Evolutionary conservation across 2,888 invertebrate genomes (phyloP).

Genomic region (Helicoverpa assulta): DNA sequence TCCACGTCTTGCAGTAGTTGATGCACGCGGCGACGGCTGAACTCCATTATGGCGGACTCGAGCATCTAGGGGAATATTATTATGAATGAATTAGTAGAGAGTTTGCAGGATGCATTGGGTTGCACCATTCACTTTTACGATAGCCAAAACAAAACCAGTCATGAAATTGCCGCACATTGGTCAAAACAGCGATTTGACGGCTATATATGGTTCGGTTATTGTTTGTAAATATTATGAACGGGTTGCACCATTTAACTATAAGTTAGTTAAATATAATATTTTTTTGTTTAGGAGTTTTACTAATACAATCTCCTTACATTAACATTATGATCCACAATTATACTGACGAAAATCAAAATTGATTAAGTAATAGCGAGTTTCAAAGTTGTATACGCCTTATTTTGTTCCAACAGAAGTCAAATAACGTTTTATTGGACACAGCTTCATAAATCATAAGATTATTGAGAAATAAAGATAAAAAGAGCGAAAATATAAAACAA

Average conservation of each 20-base stretch:
- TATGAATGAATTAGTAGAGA: not conserved
- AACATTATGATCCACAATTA: too few species aligned
- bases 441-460: not conserved
- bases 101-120: too few species aligned
- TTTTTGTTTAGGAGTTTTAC: too few species aligned
- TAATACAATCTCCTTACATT: too few species aligned
- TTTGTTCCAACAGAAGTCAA: not conserved
- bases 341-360: not conserved
- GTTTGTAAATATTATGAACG: too few species aligned
- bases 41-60: slow-evolving; percentile 79
- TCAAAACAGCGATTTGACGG: too few species aligned
- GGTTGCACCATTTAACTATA: too few species aligned
- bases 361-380: not conserved
- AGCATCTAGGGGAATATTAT: slow-evolving; percentile 69
- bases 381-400: not conserved
- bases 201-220: too few species aligned
- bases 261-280: too few species aligned
- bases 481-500: not conserved
- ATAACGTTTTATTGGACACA: not conserved
- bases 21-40: slow-evolving; percentile 80
- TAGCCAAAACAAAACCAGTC: too few species aligned
- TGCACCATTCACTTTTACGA: too few species aligned
- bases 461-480: not conserved
- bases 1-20: slow-evolving; percentile 77
- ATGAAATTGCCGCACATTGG: too few species aligned